These are phyloP conservation scores for Leistus spinibarbis DNA, from an alignment of 2,888 invertebrate species.

Conservation along the genomic window DNA sequence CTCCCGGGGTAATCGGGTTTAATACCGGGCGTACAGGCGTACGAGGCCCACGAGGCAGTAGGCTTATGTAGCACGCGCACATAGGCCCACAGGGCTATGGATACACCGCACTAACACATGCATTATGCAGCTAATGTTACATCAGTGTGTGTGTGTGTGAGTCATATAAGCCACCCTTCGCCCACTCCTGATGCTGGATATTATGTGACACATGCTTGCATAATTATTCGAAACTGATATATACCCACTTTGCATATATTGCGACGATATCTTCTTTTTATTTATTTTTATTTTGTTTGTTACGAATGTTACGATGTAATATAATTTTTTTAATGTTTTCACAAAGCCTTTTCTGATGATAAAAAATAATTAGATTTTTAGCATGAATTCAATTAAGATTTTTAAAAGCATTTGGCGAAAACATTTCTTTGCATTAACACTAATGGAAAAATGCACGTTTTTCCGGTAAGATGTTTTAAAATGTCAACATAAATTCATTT, in stretches of 20 bases:
- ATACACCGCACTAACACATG: background rate
- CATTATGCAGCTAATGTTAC: background rate
- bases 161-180: background rate
- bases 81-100: background rate
- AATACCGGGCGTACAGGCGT: background rate
- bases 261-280: too few relatives aligned
- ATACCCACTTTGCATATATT: too few relatives aligned
- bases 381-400: background rate
- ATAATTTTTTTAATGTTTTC: too few relatives aligned
- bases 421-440: background rate
- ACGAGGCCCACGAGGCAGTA: background rate
- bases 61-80: background rate
- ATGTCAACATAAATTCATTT: background rate
- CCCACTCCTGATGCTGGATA: background rate
- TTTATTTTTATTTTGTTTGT: too few relatives aligned
- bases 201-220: background rate
- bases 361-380: slow-evolving; percentile 6
- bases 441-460: background rate
- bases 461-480: background rate
- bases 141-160: background rate
- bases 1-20: background rate
- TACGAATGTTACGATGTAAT: too few relatives aligned
- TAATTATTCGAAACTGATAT: background rate
- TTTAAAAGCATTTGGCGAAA: slow-evolving; percentile 8
- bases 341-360: too few relatives aligned